Conservation (phyloP, 2,113 vertebrate species). For the Caretta caretta region DNA sequence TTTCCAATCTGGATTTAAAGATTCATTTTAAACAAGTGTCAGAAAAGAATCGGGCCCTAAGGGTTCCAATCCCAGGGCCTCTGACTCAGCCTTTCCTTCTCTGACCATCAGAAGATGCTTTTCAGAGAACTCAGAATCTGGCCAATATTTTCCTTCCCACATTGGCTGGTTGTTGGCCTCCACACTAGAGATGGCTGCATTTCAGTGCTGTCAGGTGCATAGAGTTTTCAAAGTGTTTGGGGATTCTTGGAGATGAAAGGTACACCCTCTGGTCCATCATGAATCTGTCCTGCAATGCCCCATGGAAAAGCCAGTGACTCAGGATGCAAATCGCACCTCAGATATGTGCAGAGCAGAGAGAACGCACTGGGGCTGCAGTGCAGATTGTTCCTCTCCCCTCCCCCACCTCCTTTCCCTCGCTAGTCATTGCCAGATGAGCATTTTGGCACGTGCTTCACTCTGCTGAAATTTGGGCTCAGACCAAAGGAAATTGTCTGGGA, state of each 20-base stretch:
- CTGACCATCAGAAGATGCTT: not conserved
- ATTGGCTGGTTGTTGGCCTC: not conserved
- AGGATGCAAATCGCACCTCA: not conserved
- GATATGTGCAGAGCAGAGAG: not conserved
- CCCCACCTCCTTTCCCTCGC: not conserved
- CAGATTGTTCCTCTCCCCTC: not conserved
- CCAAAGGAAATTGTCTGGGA: not conserved
- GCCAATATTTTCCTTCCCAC: not conserved
- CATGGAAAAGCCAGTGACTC: not conserved
- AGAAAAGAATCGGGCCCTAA: not conserved
- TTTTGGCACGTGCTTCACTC: not conserved
- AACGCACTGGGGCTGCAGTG: not conserved
- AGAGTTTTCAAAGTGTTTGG: not conserved
- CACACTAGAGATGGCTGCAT: not conserved
- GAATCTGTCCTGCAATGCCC: not conserved
- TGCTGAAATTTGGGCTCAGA: not conserved
- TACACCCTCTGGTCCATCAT: not conserved
- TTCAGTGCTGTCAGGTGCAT: not conserved
- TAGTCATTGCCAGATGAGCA: not conserved
- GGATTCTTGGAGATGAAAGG: not conserved
- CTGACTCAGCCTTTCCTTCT: not conserved
- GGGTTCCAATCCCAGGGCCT: not conserved
- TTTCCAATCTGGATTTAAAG: too few species aligned
- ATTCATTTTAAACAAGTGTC: not conserved
- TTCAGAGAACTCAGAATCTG: not conserved